Evolutionary conservation across 2,797 vertebrate genomes (phyloP).

Genomic region (Gobio occitaniae): DNA sequence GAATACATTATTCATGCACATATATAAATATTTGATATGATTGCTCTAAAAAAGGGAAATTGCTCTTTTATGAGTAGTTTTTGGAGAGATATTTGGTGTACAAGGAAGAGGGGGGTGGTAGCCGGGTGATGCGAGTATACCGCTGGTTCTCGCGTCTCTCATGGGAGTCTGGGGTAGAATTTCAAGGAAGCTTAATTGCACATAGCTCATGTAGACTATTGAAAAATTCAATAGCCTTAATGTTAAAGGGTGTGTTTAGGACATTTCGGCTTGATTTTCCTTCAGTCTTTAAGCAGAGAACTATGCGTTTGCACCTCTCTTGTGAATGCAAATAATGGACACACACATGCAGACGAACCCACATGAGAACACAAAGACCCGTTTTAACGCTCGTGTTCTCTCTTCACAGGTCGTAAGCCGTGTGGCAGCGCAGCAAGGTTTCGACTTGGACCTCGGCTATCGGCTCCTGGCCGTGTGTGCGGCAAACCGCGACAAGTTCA

Average conservation of each 20-base stretch:
- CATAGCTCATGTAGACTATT: constrained; percentile 52
- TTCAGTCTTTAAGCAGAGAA: constrained; percentile 18
- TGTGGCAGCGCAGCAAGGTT: constrained; percentile 96
- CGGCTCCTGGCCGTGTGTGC: constrained; percentile 96
- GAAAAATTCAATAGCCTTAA: constrained; percentile 52
- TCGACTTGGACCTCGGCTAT: constrained; percentile 97
- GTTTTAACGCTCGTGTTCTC: constrained; percentile 46
- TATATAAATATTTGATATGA: constrained; percentile 63
- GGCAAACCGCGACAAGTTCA: constrained; percentile 98
- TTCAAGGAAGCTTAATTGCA: constrained; percentile 60
- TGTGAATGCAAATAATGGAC: constrained; percentile 37
- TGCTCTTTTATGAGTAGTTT: constrained; percentile 56
- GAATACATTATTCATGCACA: constrained; percentile 60
- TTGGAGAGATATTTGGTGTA: constrained; percentile 55
- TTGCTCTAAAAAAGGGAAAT: constrained; percentile 59
- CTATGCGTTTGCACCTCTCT: constrained; percentile 14
- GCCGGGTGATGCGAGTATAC: constrained; percentile 41
- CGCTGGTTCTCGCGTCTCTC: constrained; percentile 42
- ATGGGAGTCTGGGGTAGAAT: constrained; percentile 48
- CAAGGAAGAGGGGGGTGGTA: constrained; percentile 31
- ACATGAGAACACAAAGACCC: constrained; percentile 2
- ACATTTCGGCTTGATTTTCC: constrained; percentile 40
- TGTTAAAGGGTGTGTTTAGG: constrained; percentile 52
- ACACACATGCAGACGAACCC: constrained; percentile 12
- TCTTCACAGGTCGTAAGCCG: constrained; percentile 92